These are phyloP conservation scores for Petaurus breviceps DNA, from an alignment of 2,113 vertebrate genomes.

Conservation along the genomic window DNA sequence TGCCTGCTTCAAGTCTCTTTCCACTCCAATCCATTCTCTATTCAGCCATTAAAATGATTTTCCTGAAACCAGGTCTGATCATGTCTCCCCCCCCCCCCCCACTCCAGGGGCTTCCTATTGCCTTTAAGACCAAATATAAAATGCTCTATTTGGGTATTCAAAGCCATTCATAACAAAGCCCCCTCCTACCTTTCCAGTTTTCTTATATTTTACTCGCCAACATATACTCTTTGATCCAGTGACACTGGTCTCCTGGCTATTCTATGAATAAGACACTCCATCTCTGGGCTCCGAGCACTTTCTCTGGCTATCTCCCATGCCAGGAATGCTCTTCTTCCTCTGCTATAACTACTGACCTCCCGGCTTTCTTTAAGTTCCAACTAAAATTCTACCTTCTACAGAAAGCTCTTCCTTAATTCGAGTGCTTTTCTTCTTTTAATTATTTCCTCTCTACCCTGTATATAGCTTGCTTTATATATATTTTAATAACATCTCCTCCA, in stretches of 20 bases:
- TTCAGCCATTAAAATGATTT: neutral
- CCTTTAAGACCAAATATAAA: neutral
- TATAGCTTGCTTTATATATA: neutral
- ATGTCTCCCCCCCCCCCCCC: too few relatives aligned
- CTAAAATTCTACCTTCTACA: neutral
- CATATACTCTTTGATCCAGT: neutral
- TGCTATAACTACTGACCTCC: neutral
- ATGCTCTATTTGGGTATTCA: neutral
- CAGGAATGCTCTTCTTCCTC: neutral
- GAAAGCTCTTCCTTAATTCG: neutral
- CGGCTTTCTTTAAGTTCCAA: neutral
- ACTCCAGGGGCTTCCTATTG: neutral
- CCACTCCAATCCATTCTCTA: neutral
- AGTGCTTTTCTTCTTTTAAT: neutral
- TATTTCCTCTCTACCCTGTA: neutral
- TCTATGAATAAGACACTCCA: neutral
- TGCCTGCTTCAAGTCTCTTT: neutral
- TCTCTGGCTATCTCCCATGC: neutral
- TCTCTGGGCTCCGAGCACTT: neutral
- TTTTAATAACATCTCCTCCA: neutral
- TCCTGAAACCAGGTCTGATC: neutral
- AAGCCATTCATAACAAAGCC: neutral
- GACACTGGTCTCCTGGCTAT: neutral
- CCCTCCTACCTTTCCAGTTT: neutral
- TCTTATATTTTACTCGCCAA: neutral